Evolutionary conservation across 2,888 invertebrate genomes (phyloP), one percentile per base, ranked within the genome.

Genomic region (Drosophila crucigera): DNA sequence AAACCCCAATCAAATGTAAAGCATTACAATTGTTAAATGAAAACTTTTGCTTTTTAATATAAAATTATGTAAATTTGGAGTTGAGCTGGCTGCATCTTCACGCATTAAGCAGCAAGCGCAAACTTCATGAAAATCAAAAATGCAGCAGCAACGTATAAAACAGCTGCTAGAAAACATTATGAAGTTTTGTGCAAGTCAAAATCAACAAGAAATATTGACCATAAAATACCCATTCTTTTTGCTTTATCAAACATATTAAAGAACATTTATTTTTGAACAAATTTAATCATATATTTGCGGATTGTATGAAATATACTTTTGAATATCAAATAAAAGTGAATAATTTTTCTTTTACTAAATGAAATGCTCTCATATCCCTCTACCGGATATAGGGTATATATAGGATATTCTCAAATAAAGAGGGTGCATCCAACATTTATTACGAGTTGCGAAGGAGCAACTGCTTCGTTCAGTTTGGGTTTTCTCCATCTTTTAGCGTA

Each of bases 61-160:
- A 68, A 78, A 82, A 84, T 87, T 87, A 89, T 89, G 87, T 78
- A 89, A 87, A 89, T 87, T 68, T 76, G 25, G 28, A 65, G 53
- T 68, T 71, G 68, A 75, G 76, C 76, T 67, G 30, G 35, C 43
- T 70, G 76, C 78, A 74, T 82, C 80, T 77, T 66, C 68, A 69
- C 64, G 80, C 76, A 79, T 81, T 76, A 78, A 67, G 72, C 71
- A 52, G 49, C 37, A 47, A 53, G 67, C 68, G 62, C 30, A 61
- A 74, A 75, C 74, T 66, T 70, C 39, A 56, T 68, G 60, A 71
- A 73, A 73, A 58, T 74, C 73, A 53, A 58, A 69, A 71, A 74
- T 68, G 72, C 73, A 73, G 53, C 60, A 55, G 30, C 53, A 58
- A 39, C 16, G 39, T 16, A n/a, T 47, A 31, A 55, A 60, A 54